Conservation (phyloP, 2,113 vertebrate genomes). For the Callaeas wilsoni region DNA sequence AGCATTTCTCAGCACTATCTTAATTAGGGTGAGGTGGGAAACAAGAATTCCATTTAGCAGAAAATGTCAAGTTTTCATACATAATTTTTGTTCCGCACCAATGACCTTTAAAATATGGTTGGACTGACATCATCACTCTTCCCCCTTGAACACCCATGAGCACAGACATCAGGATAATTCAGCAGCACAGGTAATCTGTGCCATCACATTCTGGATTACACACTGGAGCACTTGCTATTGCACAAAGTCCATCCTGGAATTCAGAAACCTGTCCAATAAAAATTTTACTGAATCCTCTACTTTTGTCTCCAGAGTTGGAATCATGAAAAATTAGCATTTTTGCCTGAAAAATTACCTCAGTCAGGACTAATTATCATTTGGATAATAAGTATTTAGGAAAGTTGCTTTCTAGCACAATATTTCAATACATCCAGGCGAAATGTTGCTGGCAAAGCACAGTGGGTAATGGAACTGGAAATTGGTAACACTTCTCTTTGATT, state of each 20-base stretch:
- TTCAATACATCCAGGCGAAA: neutral
- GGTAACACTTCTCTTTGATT: neutral
- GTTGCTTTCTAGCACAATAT: neutral
- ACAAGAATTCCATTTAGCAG: slow-evolving; percentile 18
- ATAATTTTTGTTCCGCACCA: neutral
- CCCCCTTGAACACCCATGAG: neutral
- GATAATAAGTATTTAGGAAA: neutral
- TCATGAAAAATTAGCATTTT: neutral
- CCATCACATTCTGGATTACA: neutral
- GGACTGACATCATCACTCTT: neutral
- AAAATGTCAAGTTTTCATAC: slow-evolving; percentile 23
- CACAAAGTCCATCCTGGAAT: neutral
- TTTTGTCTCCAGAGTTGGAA: neutral
- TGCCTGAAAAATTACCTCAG: neutral
- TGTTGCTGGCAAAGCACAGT: neutral
- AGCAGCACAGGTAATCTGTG: neutral
- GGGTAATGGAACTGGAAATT: neutral
- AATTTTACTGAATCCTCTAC: neutral
- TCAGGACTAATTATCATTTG: neutral
- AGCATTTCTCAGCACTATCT: neutral
- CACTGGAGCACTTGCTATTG: neutral
- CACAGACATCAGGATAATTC: neutral
- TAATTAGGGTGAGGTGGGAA: slow-evolving; percentile 24
- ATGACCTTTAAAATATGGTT: slow-evolving; percentile 31
- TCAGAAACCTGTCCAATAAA: neutral